Base-by-base conservation (phyloP, 2,797 vertebrate species). In the Pampus argenteus region DNA sequence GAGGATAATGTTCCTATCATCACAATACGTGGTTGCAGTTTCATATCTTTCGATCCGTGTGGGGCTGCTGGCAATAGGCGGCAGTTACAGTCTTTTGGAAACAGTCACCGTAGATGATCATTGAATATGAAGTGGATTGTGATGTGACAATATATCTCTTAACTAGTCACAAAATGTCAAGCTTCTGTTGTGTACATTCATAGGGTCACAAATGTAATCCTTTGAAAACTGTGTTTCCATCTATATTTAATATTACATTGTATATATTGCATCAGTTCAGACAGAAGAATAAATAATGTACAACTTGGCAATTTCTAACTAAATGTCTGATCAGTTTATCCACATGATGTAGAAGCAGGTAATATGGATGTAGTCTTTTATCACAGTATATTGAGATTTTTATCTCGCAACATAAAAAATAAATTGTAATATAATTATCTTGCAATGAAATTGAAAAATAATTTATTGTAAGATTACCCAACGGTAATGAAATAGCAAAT, bases 1-100 rank as follows among this genome's bases (percentile, higher is more conserved):
- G 0, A 73, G 67, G 80, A 68, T 82, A 65, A 63, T 56, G 66
- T 29, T 1, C 1, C 57, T 71, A 9, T 60, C 62, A 26, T 40
- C 34, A n/a, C 54, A 7, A 69, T 59, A 40, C 44, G 44, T 1
- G 11, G 20, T 40, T 2, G 2, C 9, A 15, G 50, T 52, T 67
- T 59, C n/a, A 31, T 64, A 34, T 79, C 34, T 34, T 56, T 66
- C 10, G 1, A 40, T 29, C 18, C 29, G 25, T 11, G 14, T 61
- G 40, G 31, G 17, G 44, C 8, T 59, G 26, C n/a, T 26, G 45
- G 28, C 34, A 71, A 71, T 17, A 34, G 31, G 23, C 49, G 23
- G 18, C 54, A 11, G 54, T 26, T 13, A 38, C 20, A 17, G 10
- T 51, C 40, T 55, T 23, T 40, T 31, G 31, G 1, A 40, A 38